Evolutionary conservation across 2,888 invertebrate species (phyloP).

Genomic region (Gymnocheta viridis): DNA sequence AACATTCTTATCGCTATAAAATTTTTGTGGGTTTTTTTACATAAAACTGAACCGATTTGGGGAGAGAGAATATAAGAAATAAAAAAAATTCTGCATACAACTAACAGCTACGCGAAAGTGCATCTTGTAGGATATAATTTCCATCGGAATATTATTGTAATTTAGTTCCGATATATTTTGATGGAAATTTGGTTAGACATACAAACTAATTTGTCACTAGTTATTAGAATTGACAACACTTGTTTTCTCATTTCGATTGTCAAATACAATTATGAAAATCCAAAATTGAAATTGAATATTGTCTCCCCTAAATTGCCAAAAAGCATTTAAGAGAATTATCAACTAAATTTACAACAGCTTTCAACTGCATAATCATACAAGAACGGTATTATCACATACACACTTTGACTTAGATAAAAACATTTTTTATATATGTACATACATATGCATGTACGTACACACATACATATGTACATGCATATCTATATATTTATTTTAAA

Average conservation of each 20-base stretch:
- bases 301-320: slow-evolving; percentile 58
- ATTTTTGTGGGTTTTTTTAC: no score
- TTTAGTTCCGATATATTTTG: no score
- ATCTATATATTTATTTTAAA: no score
- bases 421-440: background rate
- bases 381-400: background rate
- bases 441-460: background rate
- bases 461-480: background rate
- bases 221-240: slow-evolving; percentile 40
- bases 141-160: no score
- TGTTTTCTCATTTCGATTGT: slow-evolving; percentile 37
- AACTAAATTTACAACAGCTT: slow-evolving; percentile 57
- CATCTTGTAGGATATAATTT: no score
- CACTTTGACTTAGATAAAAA: background rate
- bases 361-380: background rate
- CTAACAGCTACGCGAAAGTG: no score
- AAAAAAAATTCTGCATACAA: no score
- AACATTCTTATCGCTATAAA: no score
- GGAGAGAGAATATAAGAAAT: no score
- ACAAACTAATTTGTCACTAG: no score
- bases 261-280: slow-evolving; percentile 49
- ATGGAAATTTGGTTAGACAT: no score
- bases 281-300: slow-evolving; percentile 47
- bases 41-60: no score
- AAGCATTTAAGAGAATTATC: slow-evolving; percentile 56